These are phyloP conservation scores for Dipodomys spectabilis DNA, from an alignment of 2,113 vertebrate species.

Conservation along the genomic window DNA sequence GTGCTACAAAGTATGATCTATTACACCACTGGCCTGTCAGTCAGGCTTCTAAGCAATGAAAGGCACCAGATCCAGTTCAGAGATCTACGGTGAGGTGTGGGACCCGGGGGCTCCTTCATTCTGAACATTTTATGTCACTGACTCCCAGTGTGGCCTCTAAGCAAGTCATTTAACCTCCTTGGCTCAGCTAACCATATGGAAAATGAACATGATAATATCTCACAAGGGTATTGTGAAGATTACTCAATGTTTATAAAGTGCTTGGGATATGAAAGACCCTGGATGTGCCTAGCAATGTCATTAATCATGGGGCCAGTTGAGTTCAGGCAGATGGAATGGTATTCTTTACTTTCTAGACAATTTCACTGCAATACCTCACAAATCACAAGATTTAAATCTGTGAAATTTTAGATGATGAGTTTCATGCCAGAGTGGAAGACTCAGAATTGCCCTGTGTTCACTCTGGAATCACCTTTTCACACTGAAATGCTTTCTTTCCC, in stretches of 20 bases:
- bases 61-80: slow-evolving; percentile 35
- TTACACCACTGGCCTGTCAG: slow-evolving; percentile 32
- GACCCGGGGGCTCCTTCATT: slow-evolving; percentile 26
- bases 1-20: slow-evolving; percentile 52
- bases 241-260: slow-evolving; percentile 76
- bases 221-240: slow-evolving; percentile 69
- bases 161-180: slow-evolving; percentile 73
- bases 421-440: neutral
- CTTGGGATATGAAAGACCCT: slow-evolving; percentile 59
- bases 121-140: slow-evolving; percentile 51
- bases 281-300: slow-evolving; percentile 44
- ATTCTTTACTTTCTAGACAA: slow-evolving; percentile 51
- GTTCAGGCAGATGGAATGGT: slow-evolving; percentile 50
- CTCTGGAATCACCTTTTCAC: slow-evolving; percentile 16
- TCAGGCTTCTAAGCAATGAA: slow-evolving; percentile 29
- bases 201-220: slow-evolving; percentile 80
- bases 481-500: neutral
- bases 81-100: slow-evolving; percentile 45
- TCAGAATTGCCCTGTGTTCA: slow-evolving; percentile 22
- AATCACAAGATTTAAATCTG: slow-evolving; percentile 41
- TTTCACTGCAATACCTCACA: slow-evolving; percentile 58
- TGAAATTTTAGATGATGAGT: slow-evolving; percentile 54
- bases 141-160: slow-evolving; percentile 73
- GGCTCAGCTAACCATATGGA: slow-evolving; percentile 79
- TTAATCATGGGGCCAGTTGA: slow-evolving; percentile 77